Percentiles rank a stretch among this genome's conserved stretches.
These are phyloP conservation scores for Petrocephalus sullivani DNA, from an alignment of 2,797 vertebrate species.

Conservation along the genomic window DNA sequence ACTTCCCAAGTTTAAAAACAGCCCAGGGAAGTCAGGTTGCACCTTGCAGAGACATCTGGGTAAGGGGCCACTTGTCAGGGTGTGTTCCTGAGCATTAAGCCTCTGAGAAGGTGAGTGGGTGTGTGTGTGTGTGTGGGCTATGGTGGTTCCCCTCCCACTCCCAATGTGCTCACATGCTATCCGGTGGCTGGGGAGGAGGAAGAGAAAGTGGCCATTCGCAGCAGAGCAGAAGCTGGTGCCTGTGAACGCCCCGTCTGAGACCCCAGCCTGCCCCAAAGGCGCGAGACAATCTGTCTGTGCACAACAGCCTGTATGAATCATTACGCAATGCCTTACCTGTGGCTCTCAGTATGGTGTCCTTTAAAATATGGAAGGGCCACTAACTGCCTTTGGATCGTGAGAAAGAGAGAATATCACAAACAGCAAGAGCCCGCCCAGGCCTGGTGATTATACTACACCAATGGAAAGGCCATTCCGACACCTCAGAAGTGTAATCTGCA, in stretches of 20 bases:
- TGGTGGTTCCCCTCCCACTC: background rate
- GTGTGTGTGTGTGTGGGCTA: background rate
- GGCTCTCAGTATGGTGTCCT: background rate
- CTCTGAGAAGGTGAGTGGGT: background rate
- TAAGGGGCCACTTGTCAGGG: background rate
- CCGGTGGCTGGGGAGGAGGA: constrained; percentile 49
- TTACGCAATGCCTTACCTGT: background rate
- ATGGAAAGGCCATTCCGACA: background rate
- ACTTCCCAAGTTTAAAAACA: constrained; percentile 16
- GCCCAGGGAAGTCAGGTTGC: background rate
- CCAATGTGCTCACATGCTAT: constrained; percentile 35
- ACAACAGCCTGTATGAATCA: background rate
- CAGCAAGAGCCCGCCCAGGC: background rate
- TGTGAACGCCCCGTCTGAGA: background rate
- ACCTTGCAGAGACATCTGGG: constrained; percentile 2
- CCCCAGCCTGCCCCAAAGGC: background rate
- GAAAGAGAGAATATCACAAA: background rate
- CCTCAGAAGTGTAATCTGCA: background rate
- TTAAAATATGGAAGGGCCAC: background rate
- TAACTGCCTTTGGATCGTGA: background rate
- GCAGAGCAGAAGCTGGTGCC: constrained; percentile 13
- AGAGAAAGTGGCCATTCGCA: constrained; percentile 51
- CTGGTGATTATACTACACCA: background rate
- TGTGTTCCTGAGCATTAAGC: background rate
- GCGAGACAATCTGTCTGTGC: background rate